These are phyloP conservation scores for Drosophila equinoxialis DNA, from an alignment of 1,140 invertebrate species.

Conservation along the genomic window DNA sequence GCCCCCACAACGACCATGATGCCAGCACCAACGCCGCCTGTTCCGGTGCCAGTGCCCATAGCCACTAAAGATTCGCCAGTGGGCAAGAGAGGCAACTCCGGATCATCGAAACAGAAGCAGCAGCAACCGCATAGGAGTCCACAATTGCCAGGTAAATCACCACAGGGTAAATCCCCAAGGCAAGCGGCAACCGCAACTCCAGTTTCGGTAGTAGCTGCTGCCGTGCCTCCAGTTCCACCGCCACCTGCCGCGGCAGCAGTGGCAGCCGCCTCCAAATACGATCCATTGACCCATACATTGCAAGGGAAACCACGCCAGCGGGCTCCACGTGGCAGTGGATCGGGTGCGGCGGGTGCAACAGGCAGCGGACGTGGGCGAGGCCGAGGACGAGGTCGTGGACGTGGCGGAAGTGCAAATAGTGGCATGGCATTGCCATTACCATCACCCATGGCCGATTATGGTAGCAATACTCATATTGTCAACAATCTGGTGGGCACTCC, in stretches of 20 bases:
- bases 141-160: slow-evolving; percentile 85
- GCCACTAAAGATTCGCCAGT: slow-evolving; percentile 71
- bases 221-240: slow-evolving; percentile 42
- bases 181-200: slow-evolving; percentile 33
- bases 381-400: slow-evolving; percentile 85
- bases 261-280: slow-evolving; percentile 55
- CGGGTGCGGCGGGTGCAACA: slow-evolving; percentile 31
- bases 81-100: slow-evolving; percentile 46
- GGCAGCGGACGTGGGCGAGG: slow-evolving; percentile 88
- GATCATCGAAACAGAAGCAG: slow-evolving; percentile 23
- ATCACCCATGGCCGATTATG: slow-evolving; percentile 76
- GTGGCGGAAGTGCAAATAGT: slow-evolving; percentile 50
- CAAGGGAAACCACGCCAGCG: slow-evolving; percentile 84
- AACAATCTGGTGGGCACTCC: slow-evolving; percentile 93
- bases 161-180: slow-evolving; percentile 89
- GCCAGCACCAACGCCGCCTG: slow-evolving; percentile 82
- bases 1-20: slow-evolving; percentile 1
- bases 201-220: slow-evolving; percentile 20
- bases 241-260: slow-evolving; percentile 22
- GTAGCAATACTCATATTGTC: slow-evolving; percentile 74
- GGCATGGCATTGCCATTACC: slow-evolving; percentile 62
- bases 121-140: slow-evolving; percentile 37
- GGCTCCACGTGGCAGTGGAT: slow-evolving; percentile 84
- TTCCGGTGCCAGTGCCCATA: slow-evolving; percentile 84
- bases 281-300: slow-evolving; percentile 73